Conservation (phyloP, 2,797 vertebrate species). For the Anabas testudineus region DNA sequence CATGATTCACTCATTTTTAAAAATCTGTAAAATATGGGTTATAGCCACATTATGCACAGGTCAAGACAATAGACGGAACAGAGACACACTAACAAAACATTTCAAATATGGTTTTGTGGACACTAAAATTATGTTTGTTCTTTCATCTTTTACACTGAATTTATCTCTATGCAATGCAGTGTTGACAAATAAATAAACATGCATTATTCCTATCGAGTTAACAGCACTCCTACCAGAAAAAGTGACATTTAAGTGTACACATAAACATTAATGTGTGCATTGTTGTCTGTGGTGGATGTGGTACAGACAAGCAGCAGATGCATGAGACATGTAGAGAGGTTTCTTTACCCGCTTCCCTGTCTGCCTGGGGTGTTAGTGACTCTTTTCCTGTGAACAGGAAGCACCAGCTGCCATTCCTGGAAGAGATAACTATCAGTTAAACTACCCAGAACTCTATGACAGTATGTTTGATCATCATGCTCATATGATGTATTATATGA, state of each 20-base stretch:
- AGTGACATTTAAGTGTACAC: conserved; percentile 4
- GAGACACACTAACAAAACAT: neutral
- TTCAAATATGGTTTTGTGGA: neutral
- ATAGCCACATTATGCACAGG: neutral
- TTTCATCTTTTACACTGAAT: neutral
- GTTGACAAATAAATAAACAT: conserved; percentile 19
- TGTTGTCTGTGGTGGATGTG: conserved; percentile 30
- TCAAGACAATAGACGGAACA: neutral
- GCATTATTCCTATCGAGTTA: conserved; percentile 25
- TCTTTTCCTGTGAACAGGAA: conserved; percentile 70
- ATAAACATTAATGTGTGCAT: conserved; percentile 6
- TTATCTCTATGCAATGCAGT: neutral
- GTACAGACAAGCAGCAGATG: conserved; percentile 33
- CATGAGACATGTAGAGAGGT: conserved; percentile 22
- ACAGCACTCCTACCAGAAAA: conserved; percentile 35
- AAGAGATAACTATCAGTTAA: conserved; percentile 65
- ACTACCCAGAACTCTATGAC: conserved; percentile 19
- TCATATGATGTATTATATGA: neutral
- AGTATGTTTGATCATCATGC: conserved; percentile 4
- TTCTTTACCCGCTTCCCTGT: conserved; percentile 67
- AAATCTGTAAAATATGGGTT: no score
- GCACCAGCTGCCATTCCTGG: conserved; percentile 72
- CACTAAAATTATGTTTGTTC: neutral
- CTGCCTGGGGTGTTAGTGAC: conserved; percentile 42
- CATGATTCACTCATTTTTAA: no score